phyloP scores from a whole-genome alignment of 2,113 vertebrate genomes.

The Coreoperca whiteheadi region DNA sequence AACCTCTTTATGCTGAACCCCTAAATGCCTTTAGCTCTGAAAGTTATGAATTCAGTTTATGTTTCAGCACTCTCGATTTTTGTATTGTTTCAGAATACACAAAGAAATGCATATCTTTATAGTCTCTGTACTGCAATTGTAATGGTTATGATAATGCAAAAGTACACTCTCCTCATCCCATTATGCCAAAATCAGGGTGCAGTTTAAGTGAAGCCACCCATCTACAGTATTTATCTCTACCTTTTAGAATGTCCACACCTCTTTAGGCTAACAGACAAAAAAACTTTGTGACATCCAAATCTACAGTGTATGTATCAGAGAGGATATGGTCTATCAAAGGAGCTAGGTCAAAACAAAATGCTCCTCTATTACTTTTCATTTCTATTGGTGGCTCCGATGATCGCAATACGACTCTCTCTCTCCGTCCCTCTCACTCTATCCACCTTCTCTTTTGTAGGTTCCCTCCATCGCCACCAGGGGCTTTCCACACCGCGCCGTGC shows the following conservation, averaged over 20 bases:
- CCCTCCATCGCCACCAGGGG: constrained; percentile 82
- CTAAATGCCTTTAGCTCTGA: neutral
- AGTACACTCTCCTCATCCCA: neutral
- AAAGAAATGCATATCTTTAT: neutral
- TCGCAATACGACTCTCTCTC: neutral
- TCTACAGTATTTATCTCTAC: neutral
- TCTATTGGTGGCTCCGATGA: constrained; percentile 20
- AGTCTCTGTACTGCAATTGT: neutral
- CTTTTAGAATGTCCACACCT: neutral
- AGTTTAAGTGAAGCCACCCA: neutral
- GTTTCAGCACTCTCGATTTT: neutral
- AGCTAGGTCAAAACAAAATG: neutral
- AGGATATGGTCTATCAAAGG: neutral
- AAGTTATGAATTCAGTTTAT: constrained; percentile 2
- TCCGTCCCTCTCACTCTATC: neutral
- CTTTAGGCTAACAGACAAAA: neutral
- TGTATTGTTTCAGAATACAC: neutral
- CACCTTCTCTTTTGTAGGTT: constrained; percentile 50
- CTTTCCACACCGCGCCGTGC: constrained; percentile 68
- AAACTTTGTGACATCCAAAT: neutral
- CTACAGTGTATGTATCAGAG: neutral
- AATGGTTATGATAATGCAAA: neutral
- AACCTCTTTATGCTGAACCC: neutral
- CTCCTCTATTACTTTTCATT: constrained; percentile 5
- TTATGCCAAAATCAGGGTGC: neutral